phyloP scores from a whole-genome alignment of 2,113 vertebrate species.

The Hydrochoerus hydrochaeris region DNA sequence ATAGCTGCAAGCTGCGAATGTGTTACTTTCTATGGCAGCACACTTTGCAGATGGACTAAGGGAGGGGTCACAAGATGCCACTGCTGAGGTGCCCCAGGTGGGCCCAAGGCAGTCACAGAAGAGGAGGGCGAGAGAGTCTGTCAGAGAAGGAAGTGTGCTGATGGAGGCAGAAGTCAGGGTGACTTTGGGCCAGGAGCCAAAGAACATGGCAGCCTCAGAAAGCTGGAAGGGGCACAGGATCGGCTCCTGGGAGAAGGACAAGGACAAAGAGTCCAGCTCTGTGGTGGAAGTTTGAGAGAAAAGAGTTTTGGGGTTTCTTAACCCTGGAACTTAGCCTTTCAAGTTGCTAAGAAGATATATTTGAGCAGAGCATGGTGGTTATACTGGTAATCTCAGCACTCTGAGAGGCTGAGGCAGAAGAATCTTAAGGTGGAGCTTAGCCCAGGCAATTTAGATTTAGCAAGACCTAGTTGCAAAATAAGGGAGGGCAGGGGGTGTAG shows the following conservation, averaged over 20 bases:
- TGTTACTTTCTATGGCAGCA: neutral
- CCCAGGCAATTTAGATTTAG: neutral
- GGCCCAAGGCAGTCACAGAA: neutral
- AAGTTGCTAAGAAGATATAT: neutral
- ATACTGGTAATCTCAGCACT: neutral
- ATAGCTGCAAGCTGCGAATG: too few species aligned
- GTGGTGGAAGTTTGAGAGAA: neutral
- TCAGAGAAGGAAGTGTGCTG: neutral
- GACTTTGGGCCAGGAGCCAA: neutral
- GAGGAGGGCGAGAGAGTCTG: neutral
- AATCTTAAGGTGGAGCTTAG: neutral
- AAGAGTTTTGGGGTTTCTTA: neutral
- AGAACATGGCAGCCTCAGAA: too few species aligned
- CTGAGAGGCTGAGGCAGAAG: neutral
- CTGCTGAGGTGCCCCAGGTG: neutral
- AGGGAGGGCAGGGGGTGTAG: neutral
- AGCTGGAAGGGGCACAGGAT: neutral
- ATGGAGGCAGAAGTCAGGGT: neutral
- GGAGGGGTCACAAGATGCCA: neutral
- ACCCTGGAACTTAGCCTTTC: neutral
- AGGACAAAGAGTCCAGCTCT: neutral
- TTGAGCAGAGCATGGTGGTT: neutral
- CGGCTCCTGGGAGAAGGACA: neutral
- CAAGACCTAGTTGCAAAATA: neutral
- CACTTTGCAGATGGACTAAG: neutral